Base-by-base conservation (phyloP, 2,888 invertebrate genomes). In the Drosophila infuscata region DNA sequence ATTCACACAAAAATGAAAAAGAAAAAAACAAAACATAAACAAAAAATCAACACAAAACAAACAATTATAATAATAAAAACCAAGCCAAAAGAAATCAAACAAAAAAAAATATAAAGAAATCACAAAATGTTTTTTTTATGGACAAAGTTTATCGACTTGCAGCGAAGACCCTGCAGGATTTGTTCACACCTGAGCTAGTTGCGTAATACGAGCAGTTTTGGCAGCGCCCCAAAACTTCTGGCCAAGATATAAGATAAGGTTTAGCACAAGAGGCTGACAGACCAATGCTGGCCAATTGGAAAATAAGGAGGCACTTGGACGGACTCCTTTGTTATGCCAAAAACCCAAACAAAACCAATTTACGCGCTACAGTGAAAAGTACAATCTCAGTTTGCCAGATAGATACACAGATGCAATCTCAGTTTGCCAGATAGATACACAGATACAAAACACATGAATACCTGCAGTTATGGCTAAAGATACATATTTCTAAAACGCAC, bases 71-170 rank as follows among this genome's bases (percentile, higher is more conserved):
- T 66, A 78, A 81, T 61, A 76, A 72, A 72, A 73, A 46, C 20
- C 59, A 71, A 81, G 52, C 63, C 70, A 67, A 74, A 72, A 65
- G 60, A 79, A 81, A 81, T 71, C 71, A 65, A 71, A n/a, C 48
- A 33, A 62, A 74, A 69, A 69, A 25, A 73, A 59, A 69, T 62
- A 58, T n/a, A n/a, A 41, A 54, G 33, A 62, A 65, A 54, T 46
- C 46, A 49, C 3, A 48, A 12, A 36, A 49, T 51, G 46, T 64
- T 67, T 64, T 64, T 56, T 58, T 56, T 71, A 38, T 25, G 43
- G n/a, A 12, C 1, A 62, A 78, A 70, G 64, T 68, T 67, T 41
- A 46, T 48, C 25, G 33, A 12, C 20, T 57, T 38, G 49, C n/a
- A 15, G 25, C 6, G 81, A 80, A 80, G 74, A 58, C 81, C 63